Percentiles rank a stretch among this genome's conserved stretches.
phyloP scores from a whole-genome alignment of 1,140 invertebrate genomes.

The Triops cancriformis region DNA sequence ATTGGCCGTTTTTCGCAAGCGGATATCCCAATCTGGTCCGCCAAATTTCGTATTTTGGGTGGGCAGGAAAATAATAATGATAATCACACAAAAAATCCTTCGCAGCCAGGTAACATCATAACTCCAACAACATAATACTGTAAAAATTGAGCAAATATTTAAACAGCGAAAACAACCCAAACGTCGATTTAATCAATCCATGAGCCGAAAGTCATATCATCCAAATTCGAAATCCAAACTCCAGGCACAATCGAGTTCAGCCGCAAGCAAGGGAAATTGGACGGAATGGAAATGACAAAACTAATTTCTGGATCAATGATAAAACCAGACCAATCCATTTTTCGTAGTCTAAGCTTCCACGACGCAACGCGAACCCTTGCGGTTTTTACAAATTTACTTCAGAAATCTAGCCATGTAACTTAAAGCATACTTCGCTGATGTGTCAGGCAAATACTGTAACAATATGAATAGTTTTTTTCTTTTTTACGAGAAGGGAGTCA shows the following conservation, averaged over 20 bases:
- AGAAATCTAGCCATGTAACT: not conserved
- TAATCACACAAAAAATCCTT: not conserved
- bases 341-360: not conserved
- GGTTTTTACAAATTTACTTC: not conserved
- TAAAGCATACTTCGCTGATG: too few relatives aligned
- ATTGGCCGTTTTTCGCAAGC: too few relatives aligned
- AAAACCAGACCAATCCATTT: constrained; percentile 3
- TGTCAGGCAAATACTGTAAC: not conserved
- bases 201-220: not conserved
- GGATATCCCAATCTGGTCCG: too few relatives aligned
- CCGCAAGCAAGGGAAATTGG: not conserved
- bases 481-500: too few relatives aligned
- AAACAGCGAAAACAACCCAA: not conserved
- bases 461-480: too few relatives aligned
- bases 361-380: not conserved
- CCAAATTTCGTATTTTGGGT: too few relatives aligned
- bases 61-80: too few relatives aligned
- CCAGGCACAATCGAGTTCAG: constrained; percentile 3
- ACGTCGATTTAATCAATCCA: constrained; percentile 6
- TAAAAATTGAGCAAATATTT: not conserved
- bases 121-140: not conserved
- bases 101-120: not conserved
- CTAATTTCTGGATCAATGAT: not conserved
- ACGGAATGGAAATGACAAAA: not conserved
- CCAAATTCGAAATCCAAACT: not conserved